Evolutionary conservation across 2,888 invertebrate species (phyloP), one percentile per base, ranked within the genome.

Genomic region (Drosophila limbata): DNA sequence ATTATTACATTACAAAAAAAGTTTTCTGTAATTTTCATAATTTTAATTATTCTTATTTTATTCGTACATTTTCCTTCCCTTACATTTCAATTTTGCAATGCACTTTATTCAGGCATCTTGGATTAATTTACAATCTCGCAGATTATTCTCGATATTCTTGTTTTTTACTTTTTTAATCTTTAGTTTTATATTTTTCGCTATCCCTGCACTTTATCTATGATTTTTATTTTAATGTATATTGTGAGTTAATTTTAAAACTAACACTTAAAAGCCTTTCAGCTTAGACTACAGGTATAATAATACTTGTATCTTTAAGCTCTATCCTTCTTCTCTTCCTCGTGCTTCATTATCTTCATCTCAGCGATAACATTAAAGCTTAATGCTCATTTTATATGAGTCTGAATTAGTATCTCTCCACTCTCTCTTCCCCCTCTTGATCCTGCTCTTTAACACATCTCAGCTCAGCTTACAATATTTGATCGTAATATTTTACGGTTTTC

Each of bases 381-480:
- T 73, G 73, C 37, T 37, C 39, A 61, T 82, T 55, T 66, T 42
- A 65, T 45, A 52, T 21, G 13, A 19, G 28, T 8, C 11, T 3
- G 13, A 8, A 13, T n/a, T 3, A 0, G 33, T 10, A 3, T 5
- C 50, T 9, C 25, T 28, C 5, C 1, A 8, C 8, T 28, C 25
- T 28, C 25, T 28, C 44, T 13, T 15, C 17, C 10, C 10, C 4
- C 6, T 15, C 51, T 35, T 33, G 9, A 28, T 13, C 37, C 21
- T n/a, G 19, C 52, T 28, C 35, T 57, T 51, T 11, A 40, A 19
- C 40, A 25, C 56, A 10, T 63, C 67, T 77, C 39, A 37, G 69
- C 72, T 76, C 69, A 48, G 69, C 64, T 73, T 76, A 72, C 85
- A 82, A 77, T 77, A 85, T 88, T 88, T 75, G 83, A 88, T 75